These are phyloP conservation scores for Troglohyphantes excavatus DNA, from an alignment of 2,888 invertebrate species.

Conservation along the genomic window DNA sequence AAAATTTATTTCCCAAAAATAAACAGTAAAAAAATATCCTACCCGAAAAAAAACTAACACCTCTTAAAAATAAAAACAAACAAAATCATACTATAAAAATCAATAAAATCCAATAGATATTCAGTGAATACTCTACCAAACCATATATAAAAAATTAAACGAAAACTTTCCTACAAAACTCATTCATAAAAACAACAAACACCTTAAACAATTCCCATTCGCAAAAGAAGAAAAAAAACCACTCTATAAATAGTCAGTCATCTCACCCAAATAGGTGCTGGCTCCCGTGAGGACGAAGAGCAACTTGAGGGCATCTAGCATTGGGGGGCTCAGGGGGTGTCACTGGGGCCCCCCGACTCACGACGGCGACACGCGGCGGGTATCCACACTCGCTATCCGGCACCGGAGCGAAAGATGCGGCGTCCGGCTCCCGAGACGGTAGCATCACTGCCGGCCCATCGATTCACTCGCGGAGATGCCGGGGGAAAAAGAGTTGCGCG, in stretches of 20 bases:
- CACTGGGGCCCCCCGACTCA: conserved; percentile 59
- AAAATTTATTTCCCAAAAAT: too few species aligned
- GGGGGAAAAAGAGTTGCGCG: too few species aligned
- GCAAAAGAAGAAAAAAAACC: neutral
- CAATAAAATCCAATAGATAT: too few species aligned
- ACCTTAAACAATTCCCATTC: neutral
- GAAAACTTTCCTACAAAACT: too few species aligned
- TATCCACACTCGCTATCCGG: conserved; percentile 45
- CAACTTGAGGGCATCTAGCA: conserved; percentile 80
- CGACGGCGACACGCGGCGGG: conserved; percentile 40
- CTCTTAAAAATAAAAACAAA: too few species aligned
- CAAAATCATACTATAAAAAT: too few species aligned
- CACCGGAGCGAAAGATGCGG: neutral
- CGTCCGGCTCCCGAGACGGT: conserved; percentile 27
- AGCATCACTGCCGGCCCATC: conserved; percentile 46
- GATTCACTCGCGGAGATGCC: neutral
- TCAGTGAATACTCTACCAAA: too few species aligned
- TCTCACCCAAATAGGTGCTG: conserved; percentile 80
- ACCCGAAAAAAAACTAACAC: too few species aligned
- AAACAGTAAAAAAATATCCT: too few species aligned
- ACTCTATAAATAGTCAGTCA: too few species aligned
- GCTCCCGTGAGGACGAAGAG: conserved; percentile 80
- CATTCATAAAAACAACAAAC: too few species aligned
- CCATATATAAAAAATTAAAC: too few species aligned
- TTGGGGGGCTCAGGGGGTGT: conserved; percentile 61